Evolutionary conservation across 1,140 invertebrate genomes (phyloP), one percentile per base, ranked within the genome.

Genomic region (Ceratitis capitata): DNA sequence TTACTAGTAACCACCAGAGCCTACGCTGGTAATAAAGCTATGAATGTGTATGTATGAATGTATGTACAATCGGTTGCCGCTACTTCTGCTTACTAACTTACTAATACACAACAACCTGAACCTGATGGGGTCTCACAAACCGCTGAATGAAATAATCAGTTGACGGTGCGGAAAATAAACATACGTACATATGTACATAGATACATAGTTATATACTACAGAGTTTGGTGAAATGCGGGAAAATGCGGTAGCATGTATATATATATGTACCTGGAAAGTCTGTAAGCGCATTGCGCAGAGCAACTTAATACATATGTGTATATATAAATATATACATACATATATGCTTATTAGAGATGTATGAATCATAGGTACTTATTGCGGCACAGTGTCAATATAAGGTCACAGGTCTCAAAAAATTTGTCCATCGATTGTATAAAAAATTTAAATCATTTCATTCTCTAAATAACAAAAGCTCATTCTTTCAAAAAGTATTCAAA

Each of bases 141-240:
- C 82, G 23, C 42, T 83, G 45, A 83, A 83, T 83, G 51, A 83
- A 83, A 83, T 83, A 49, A 53, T 83, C 82, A 53, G 82, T 83
- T 83, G 47, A 83, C 82, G 82, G 69, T 32, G 69, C 69, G n/a
- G 35, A 23, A n/a, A 78, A 78, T 45, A 26, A 78, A 45, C 26
- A 49, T 49, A 49, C 14, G 47, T 49, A 49, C 47, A 49, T 49
- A 14, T 49, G 14, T n/a, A n/a, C 47, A 49, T 7, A 47, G 7
- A 49, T 49, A 49, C 26, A n/a, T 23, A 26, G 69, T 26, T 78
- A 19, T 78, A 19, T 45, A 12, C 19, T 26, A 64, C 29, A 35
- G 14, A 45, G 39, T 1, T 78, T 6, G n/a, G 69, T 45, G 69
- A 78, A 78, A 78, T 26, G 69, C 39, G 69, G 69, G 69, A 78